A percentile compares a stretch with the other conserved stretches of the same genome.
These are phyloP conservation scores for Drosophila ezoana DNA, from an alignment of 2,888 invertebrate species.

Conservation along the genomic window DNA sequence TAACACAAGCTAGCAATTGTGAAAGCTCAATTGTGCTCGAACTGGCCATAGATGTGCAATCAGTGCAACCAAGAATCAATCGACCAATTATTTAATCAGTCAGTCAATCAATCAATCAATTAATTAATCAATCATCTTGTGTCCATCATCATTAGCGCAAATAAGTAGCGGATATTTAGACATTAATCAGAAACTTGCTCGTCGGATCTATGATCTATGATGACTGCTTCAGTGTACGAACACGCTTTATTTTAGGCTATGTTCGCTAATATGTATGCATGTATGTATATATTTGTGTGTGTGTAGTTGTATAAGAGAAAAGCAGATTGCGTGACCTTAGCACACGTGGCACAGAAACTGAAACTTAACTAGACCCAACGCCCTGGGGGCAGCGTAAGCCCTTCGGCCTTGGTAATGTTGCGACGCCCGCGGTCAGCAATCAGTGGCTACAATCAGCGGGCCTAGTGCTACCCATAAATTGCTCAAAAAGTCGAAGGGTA, in stretches of 20 bases:
- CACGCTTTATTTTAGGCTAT: neutral
- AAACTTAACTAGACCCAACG: slow-evolving; percentile 9
- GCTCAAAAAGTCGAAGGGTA: slow-evolving; percentile 78
- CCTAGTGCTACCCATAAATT: slow-evolving; percentile 76
- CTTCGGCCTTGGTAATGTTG: slow-evolving; percentile 67
- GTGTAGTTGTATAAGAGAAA: neutral
- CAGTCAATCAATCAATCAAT: no score
- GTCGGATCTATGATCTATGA: neutral
- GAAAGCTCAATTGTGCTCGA: slow-evolving; percentile 11
- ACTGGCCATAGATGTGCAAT: slow-evolving; percentile 35
- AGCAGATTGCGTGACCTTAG: slow-evolving; percentile 62
- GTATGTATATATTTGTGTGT: neutral
- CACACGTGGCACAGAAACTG: slow-evolving; percentile 58
- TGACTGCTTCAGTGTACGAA: neutral
- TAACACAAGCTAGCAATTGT: slow-evolving; percentile 22
- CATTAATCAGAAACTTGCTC: slow-evolving; percentile 8
- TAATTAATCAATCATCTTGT: slow-evolving; percentile 30
- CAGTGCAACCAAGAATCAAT: slow-evolving; percentile 19
- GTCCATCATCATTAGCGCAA: slow-evolving; percentile 35
- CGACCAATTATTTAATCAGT: slow-evolving; percentile 29
- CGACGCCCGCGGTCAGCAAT: slow-evolving; percentile 61
- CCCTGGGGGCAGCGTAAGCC: slow-evolving; percentile 54
- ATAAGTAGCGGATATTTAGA: neutral
- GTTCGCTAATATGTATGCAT: neutral
- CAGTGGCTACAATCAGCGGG: slow-evolving; percentile 69